Base-by-base conservation (phyloP, 2,113 vertebrate genomes). In the Aspidoscelis tigris region DNA sequence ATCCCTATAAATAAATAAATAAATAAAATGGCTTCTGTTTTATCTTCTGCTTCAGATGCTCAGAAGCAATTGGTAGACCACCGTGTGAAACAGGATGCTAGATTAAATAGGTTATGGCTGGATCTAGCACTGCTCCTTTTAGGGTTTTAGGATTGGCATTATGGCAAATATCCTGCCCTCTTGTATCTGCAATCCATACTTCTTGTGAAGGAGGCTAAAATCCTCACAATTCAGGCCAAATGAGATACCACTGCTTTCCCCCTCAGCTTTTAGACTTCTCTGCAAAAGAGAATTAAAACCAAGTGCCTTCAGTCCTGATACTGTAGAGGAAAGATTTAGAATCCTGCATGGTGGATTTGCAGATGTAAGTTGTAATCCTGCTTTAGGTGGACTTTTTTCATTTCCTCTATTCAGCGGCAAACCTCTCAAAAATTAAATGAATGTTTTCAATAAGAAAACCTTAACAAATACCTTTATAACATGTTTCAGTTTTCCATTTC, bases 251-350 rank as follows among this genome's bases (percentile, higher is more conserved):
- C 76, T 78, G 20, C 33, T 78, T 24, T 33, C 43, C 39, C 70
- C 33, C 33, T 14, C 66, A n/a, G 33, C 61, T n/a, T 24, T 8
- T 47, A 43, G 33, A 9, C 33, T 61, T 39, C 20, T 9, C 65
- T 70, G 26, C 22, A 69, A 53, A n/a, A 80, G 64, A n/a, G 43
- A 50, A 80, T 47, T 68, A 80, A 66, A 80, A 65, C 41, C 39
- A 43, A 66, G 41, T 18, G 41, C 43, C 64, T 44, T n/a, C 43
- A 68, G 43, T 26, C 24, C 39, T 5, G 41, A 47, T 20, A 16
- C 24, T 68, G 65, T 9, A 33, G 2, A 50, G 65, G 6, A 33
- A n/a, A 69, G 78, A 69, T 80, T 50, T 68, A 50, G 21, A 33
- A 2, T 16, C 44, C 16, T 39, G 65, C 65, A 50, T 33, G 78